Base-by-base conservation (phyloP, 2,888 invertebrate species). In the Nasonovia ribisnigri region DNA sequence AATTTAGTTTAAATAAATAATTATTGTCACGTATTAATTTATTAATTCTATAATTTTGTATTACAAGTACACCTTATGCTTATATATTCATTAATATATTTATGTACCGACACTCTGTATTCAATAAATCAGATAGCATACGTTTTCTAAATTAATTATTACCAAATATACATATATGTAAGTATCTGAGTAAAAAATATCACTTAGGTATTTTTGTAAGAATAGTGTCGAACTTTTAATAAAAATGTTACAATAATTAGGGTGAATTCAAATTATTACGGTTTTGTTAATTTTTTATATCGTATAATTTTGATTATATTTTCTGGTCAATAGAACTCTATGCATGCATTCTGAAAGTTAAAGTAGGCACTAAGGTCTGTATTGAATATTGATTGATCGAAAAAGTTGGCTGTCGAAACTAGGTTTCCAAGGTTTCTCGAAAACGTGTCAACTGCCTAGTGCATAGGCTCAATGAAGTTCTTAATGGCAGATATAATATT, bases 361-460 rank as follows among this genome's bases (percentile, higher is more conserved):
- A 60, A 86, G 90, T 90, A 90, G 93, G 86, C 84, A 84, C 8
- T 46, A 93, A 84, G 26, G 46, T 48, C 29, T 57, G 93, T 46
- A 60, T 48, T 48, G 93, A 90, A 93, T 93, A 90, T 48, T 90
- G 46, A 93, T 93, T 46, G 54, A 29, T 46, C 36, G 57, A 84
- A 89, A 89, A 84, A 89, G 77, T 93, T 89, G 89, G 89, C 90
- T 90, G 60, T 26, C 86, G 84, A 90, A 93, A 84, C 67, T 77
- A 54, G 77, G 92, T 84, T 77, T 88, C 24, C 43, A 89, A 88
- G 88, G 92, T 48, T 92, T 29, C 42, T 84, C 54, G 20, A 54
- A 89, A 24, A 88, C 88, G 88, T 92, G 88, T 89, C 77, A n/a
- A 87, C 51, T 84, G 3, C 16, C 13, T 92, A 26, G 43, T 24